Evolutionary conservation across 30 jellyfish, hydroid and myxozoan genomes (phyloP), one percentile per base, ranked within the genome.

Genomic region (Chrysaora quinquecirrha): DNA sequence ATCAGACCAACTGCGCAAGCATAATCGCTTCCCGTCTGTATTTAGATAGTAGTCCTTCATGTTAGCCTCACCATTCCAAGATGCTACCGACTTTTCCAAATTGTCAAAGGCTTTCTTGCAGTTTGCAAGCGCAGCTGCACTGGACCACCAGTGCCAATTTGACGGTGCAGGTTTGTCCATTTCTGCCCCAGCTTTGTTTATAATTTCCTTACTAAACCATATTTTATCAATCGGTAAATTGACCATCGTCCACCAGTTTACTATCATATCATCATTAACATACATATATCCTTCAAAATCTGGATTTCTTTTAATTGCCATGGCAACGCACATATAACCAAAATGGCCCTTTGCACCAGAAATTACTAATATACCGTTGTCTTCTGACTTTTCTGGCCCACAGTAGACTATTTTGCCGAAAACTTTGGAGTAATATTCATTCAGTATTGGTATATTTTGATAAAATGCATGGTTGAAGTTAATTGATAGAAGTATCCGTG

Each of bases 241-340:
- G 0, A 87, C n/a, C 76, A 87, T 32, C 60, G 52, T 76, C 96
- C 96, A 87, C 96, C 96, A 87, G 62, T 87, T 87, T 28, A 87
- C 90, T 16, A 87, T 68, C 91, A 87, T 79, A 61, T 87, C 96
- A 64, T 87, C 96, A 38, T 87, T 87, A 22, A 79, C 82, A 43
- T 87, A 87, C 43, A 87, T 67, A 71, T 76, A 87, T n/a, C 96
- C 96, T 21, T 7, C 23, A 64, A 20, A 71, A 1, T 71, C 52
- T 3, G 91, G 96, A 46, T 48, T 25, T 34, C 46, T 52, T 29
- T 60, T 52, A 22, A 87, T 77, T 11, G 82, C 90, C 50, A 64
- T 71, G 20, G 82, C 80, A 3, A 87, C n/a, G 24, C 96, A 87
- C 86, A 54, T 77, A 61, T 87, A 87, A 50, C 91, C 90, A 76